A percentile compares a stretch with the other conserved stretches of the same genome.
These are phyloP conservation scores for Pseudocheirus occidentalis DNA, from an alignment of 2,797 vertebrate genomes.

Conservation along the genomic window DNA sequence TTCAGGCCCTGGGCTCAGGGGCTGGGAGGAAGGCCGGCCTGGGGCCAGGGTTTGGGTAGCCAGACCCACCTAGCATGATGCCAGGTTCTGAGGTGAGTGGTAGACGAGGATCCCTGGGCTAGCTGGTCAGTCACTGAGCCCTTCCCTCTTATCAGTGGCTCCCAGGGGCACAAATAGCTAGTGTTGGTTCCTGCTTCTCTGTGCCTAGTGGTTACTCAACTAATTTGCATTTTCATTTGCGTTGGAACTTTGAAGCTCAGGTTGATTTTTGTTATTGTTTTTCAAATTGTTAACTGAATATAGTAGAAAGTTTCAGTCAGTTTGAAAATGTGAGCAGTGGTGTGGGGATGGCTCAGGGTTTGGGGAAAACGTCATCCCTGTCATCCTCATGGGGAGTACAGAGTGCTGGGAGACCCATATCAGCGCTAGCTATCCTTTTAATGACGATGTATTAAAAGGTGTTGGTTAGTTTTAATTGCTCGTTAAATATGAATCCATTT, in stretches of 20 bases:
- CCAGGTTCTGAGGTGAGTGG: neutral
- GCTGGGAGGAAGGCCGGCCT: neutral
- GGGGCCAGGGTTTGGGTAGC: neutral
- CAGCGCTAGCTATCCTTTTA: neutral
- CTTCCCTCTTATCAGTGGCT: neutral
- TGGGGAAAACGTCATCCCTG: neutral
- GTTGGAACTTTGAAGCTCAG: slow-evolving; percentile 7
- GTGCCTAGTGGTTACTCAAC: neutral
- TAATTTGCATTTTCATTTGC: neutral
- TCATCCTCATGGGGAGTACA: neutral
- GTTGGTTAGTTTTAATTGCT: slow-evolving; percentile 43
- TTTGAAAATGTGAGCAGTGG: slow-evolving; percentile 2
- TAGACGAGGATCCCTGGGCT: neutral
- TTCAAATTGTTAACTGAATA: neutral
- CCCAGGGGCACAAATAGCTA: neutral
- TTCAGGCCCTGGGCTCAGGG: neutral
- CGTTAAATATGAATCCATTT: slow-evolving; percentile 71
- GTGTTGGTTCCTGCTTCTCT: neutral
- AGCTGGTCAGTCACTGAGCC: neutral
- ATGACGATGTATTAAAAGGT: slow-evolving; percentile 35
- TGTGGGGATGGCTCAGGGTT: neutral
- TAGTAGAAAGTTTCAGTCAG: slow-evolving; percentile 59
- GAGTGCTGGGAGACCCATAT: neutral
- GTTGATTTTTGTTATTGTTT: slow-evolving; percentile 19
- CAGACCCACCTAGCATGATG: neutral